Conservation (phyloP, 2,797 vertebrate species). For the Sebastes trivittatus region DNA sequence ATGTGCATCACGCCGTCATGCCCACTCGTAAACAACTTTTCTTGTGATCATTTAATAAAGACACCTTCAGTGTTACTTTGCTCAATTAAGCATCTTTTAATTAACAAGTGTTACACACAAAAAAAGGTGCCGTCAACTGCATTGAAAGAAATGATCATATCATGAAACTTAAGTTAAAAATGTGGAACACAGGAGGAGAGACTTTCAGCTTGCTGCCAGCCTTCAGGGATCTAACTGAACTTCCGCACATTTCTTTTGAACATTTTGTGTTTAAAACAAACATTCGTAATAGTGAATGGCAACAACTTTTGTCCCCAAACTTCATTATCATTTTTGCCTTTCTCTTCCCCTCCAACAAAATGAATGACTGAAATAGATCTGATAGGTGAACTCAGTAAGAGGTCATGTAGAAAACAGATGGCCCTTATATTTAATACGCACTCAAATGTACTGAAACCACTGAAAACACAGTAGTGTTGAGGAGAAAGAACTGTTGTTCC, state of each 20-base stretch:
- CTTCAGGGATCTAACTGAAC: neutral
- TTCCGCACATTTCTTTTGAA: conserved; percentile 2
- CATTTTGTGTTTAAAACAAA: neutral
- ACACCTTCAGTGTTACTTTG: neutral
- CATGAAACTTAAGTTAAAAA: conserved; percentile 1
- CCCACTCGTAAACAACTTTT: neutral
- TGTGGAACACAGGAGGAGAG: neutral
- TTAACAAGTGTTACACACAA: conserved; percentile 8
- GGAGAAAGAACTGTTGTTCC: neutral
- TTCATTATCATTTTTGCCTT: neutral
- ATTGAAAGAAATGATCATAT: neutral
- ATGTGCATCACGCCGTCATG: neutral
- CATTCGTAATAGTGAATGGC: neutral
- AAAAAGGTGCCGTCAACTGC: neutral
- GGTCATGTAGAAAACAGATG: neutral
- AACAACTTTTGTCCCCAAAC: neutral
- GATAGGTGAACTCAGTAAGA: neutral
- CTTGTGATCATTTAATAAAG: neutral
- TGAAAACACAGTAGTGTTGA: neutral
- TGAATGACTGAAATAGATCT: neutral
- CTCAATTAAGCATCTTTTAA: conserved; percentile 15
- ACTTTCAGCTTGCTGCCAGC: neutral
- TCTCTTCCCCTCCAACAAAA: neutral
- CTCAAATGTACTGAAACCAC: neutral
- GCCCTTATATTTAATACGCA: neutral